Evolutionary conservation across 1,140 invertebrate genomes (phyloP).

Genomic region (Scaptomyza hsui): DNA sequence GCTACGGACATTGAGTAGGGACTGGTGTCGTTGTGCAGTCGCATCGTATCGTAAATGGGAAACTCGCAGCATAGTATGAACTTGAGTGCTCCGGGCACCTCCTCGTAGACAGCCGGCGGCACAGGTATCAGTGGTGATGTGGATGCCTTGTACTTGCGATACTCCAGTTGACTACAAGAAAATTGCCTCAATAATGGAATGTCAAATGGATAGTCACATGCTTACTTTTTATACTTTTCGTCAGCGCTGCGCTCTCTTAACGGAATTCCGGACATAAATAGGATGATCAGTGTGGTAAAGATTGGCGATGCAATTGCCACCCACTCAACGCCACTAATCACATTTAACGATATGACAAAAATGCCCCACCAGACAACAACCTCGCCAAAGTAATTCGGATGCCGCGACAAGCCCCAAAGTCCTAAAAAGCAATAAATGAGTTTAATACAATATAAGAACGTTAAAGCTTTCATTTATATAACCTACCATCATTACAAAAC

Average conservation of each 20-base stretch:
- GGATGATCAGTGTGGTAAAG: conserved; percentile 94
- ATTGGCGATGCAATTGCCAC: conserved; percentile 93
- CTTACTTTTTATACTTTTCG: conserved; percentile 94
- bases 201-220: conserved; percentile 39
- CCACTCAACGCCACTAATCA: conserved; percentile 92
- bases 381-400: conserved; percentile 98
- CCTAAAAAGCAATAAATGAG: conserved; percentile 83
- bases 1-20: conserved; percentile 91
- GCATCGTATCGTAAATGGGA: conserved; percentile 92
- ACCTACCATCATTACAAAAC: conserved; percentile 93
- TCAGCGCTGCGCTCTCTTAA: conserved; percentile 93
- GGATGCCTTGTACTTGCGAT: conserved; percentile 92
- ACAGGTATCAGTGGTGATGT: conserved; percentile 95
- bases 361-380: conserved; percentile 97
- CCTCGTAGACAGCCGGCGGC: conserved; percentile 92
- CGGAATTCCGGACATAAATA: conserved; percentile 95
- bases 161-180: conserved; percentile 89
- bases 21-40: conserved; percentile 88
- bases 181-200: not conserved
- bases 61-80: conserved; percentile 94
- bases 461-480: not conserved
- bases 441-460: conserved; percentile 1
- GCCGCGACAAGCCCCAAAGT: conserved; percentile 94
- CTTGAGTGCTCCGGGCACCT: conserved; percentile 92
- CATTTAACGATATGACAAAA: conserved; percentile 94